Percentiles rank a stretch among this genome's conserved stretches.
Evolutionary conservation across 2,113 vertebrate genomes (phyloP).

Genomic region (Anarrhichthys ocellatus): DNA sequence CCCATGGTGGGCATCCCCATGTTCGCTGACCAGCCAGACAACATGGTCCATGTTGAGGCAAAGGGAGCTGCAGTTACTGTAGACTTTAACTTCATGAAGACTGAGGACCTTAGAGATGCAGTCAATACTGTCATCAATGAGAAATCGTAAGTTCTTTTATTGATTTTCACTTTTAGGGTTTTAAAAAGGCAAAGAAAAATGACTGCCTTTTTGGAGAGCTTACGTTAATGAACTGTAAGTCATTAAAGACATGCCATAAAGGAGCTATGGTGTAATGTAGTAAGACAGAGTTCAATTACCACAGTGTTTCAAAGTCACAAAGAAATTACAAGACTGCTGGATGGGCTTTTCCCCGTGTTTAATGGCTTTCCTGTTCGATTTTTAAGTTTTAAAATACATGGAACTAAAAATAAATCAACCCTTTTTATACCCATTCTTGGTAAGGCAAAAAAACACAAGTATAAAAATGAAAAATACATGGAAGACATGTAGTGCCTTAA

Average conservation of each 20-base stretch:
- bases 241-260: not conserved
- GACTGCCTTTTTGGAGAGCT: not conserved
- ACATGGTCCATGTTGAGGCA: slow-evolving; percentile 86
- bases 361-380: not conserved
- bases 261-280: not conserved
- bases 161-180: no score
- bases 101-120: slow-evolving; percentile 82
- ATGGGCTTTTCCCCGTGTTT: not conserved
- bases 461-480: not conserved
- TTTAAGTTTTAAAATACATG: not conserved
- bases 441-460: not conserved
- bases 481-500: not conserved
- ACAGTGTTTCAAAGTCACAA: not conserved
- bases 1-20: slow-evolving; percentile 92
- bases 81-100: slow-evolving; percentile 82
- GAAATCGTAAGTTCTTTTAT: slow-evolving; percentile 82
- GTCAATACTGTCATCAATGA: slow-evolving; percentile 86
- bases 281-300: not conserved
- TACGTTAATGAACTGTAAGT: not conserved
- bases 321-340: not conserved
- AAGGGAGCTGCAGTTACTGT: slow-evolving; percentile 87
- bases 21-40: slow-evolving; percentile 90
- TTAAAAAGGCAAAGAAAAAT: no score
- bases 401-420: not conserved
- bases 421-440: no score